Evolutionary conservation across 2,797 vertebrate genomes (phyloP), one percentile per base, ranked within the genome.

Genomic region (Anguilla pacifica): DNA sequence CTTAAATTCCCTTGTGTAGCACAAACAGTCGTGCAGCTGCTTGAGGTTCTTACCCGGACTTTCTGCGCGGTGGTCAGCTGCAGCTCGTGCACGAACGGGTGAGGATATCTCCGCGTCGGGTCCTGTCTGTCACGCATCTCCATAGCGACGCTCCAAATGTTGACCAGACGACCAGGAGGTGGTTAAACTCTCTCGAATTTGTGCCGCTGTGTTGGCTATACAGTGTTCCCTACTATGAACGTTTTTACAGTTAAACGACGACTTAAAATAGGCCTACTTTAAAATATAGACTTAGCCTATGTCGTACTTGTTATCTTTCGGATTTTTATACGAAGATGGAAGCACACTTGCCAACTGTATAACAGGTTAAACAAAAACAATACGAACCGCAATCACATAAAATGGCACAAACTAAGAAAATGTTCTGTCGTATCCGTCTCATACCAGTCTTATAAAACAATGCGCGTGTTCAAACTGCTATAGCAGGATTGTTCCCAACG

Each of bases 71-170:
- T 84, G 72, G 86, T 94, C 64, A 96, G 87, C 64, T 89, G 91
- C 83, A 96, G 35, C 0, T 89, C 17, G 86, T 95, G 91, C 6
- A 94, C 2, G 53, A 96, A 96, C 4, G 96, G 96, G 89, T 95
- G 92, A 0, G 92, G 91, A 17, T 86, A 91, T 19, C 89, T 90
- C 0, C 1, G 35, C 11, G 91, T 70, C n/a, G 86, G 79, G 0
- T 72, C 25, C 39, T 57, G 77, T 85, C 87, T 6, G 85, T 86
- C 87, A 57, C 4, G 0, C 3, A 3, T 90, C 91, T 94, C 94
- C 95, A 96, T 96, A 89, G 84, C 89, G 85, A 89, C 90, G 22
- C 83, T 6, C 9, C 70, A 28, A 64, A 35, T 17, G 19, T 57
- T 77, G 17, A 28, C 46, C 31, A 4, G 22, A 10, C 25, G 46